These are phyloP conservation scores for Taenaris catops DNA, from an alignment of 2,888 invertebrate genomes.

Conservation along the genomic window DNA sequence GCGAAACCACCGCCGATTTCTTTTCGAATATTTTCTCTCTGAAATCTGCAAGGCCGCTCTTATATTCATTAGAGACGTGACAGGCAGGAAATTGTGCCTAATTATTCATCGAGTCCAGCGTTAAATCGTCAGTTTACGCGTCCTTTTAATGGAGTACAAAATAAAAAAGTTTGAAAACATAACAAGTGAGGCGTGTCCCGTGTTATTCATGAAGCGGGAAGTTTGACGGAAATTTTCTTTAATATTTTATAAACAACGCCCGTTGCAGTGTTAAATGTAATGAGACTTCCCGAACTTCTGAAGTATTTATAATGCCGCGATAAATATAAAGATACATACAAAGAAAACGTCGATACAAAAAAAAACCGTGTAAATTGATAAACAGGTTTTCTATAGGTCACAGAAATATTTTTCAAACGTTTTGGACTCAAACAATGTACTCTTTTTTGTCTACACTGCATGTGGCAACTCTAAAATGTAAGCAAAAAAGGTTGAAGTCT, in stretches of 20 bases:
- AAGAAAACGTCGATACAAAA: too few relatives aligned
- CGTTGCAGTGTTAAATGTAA: conserved; percentile 31
- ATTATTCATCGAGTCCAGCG: conserved; percentile 71
- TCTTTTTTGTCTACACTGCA: too few relatives aligned
- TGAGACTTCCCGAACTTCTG: conserved; percentile 3
- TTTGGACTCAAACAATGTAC: too few relatives aligned
- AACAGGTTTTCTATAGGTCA: too few relatives aligned
- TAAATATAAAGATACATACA: too few relatives aligned
- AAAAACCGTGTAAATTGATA: too few relatives aligned
- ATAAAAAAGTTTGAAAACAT: conserved; percentile 67
- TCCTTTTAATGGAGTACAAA: conserved; percentile 64
- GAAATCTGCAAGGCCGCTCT: conserved; percentile 42
- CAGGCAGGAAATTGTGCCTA: conserved; percentile 71
- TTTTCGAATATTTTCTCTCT: conserved; percentile 39
- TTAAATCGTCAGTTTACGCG: conserved; percentile 60
- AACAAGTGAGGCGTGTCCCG: conserved; percentile 66
- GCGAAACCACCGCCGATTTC: conserved; percentile 52
- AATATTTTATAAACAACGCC: conserved; percentile 53
- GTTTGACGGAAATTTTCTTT: conserved; percentile 35
- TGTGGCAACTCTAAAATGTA: too few relatives aligned
- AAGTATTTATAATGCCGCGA: too few relatives aligned
- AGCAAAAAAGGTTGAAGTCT: conserved; percentile 1
- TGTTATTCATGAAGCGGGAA: conserved; percentile 66
- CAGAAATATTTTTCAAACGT: too few relatives aligned
- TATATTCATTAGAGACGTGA: conserved; percentile 74